Conservation (phyloP, 2,113 vertebrate species). For the Thryonomys swinderianus region DNA sequence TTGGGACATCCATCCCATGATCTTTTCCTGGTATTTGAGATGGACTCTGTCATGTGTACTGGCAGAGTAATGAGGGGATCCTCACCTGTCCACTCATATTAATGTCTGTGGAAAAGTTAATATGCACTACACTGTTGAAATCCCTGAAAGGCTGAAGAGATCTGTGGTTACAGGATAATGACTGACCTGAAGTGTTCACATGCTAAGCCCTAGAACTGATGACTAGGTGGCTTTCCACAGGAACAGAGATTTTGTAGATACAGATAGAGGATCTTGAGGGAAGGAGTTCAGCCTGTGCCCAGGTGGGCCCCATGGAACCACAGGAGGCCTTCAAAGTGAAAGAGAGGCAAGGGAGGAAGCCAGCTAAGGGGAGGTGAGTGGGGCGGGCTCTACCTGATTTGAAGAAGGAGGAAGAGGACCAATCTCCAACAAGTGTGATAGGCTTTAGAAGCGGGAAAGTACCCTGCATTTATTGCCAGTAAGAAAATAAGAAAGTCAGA, state of each 20-base stretch:
- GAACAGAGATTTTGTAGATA: slow-evolving; percentile 4
- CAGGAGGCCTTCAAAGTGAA: neutral
- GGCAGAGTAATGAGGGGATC: neutral
- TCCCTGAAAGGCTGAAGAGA: neutral
- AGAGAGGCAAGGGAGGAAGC: neutral
- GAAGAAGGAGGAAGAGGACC: neutral
- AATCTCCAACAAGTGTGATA: neutral
- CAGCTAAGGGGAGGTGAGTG: neutral
- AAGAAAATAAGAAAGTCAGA: neutral
- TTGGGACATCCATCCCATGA: neutral
- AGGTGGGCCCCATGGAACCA: neutral
- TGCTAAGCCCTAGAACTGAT: neutral
- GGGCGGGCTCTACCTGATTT: neutral
- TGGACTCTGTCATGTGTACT: neutral
- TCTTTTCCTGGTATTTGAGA: neutral
- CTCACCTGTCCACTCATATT: neutral
- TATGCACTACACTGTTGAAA: neutral
- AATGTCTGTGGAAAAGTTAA: slow-evolving; percentile 11
- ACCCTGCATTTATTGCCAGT: neutral
- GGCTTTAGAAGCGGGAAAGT: neutral
- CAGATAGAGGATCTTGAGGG: slow-evolving; percentile 7
- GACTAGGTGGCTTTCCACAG: neutral
- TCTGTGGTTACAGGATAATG: neutral
- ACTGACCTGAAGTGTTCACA: neutral
- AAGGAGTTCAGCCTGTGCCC: neutral